Evolutionary conservation across 2,113 vertebrate species (phyloP).

Genomic region (Lepisosteus oculatus): DNA sequence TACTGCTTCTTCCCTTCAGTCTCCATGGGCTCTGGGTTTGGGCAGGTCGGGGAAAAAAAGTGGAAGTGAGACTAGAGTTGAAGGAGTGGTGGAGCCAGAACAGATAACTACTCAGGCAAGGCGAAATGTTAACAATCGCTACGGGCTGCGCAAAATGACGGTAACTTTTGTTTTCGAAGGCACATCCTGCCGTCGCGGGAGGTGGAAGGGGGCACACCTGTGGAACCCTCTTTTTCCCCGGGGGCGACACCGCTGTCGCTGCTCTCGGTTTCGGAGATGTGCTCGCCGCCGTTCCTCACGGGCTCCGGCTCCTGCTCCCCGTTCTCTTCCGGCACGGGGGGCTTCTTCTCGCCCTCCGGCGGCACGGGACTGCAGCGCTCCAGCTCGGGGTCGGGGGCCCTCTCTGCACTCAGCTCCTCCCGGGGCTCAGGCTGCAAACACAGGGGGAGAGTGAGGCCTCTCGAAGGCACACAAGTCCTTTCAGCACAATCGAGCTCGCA

Average conservation of each 20-base stretch:
- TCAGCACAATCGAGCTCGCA: too few relatives aligned
- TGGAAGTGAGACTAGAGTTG: neutral
- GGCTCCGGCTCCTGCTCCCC: slow-evolving; percentile 78
- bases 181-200: slow-evolving; percentile 72
- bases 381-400: slow-evolving; percentile 60
- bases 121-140: too few relatives aligned
- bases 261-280: slow-evolving; percentile 77
- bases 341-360: slow-evolving; percentile 50
- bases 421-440: slow-evolving; percentile 66
- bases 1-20: slow-evolving; percentile 86
- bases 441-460: neutral
- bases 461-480: too few relatives aligned
- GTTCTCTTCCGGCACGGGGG: slow-evolving; percentile 71
- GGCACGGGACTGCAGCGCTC: slow-evolving; percentile 64
- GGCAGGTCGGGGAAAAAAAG: slow-evolving; percentile 3
- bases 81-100: neutral
- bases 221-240: slow-evolving; percentile 65
- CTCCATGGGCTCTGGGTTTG: slow-evolving; percentile 58
- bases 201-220: slow-evolving; percentile 53
- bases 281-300: slow-evolving; percentile 81
- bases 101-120: neutral
- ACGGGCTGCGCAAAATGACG: too few relatives aligned
- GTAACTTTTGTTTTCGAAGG: too few relatives aligned
- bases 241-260: slow-evolving; percentile 55
- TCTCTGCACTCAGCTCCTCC: slow-evolving; percentile 65